Base-by-base conservation (phyloP, 1,140 invertebrate genomes). In the Calosoma granatense region DNA sequence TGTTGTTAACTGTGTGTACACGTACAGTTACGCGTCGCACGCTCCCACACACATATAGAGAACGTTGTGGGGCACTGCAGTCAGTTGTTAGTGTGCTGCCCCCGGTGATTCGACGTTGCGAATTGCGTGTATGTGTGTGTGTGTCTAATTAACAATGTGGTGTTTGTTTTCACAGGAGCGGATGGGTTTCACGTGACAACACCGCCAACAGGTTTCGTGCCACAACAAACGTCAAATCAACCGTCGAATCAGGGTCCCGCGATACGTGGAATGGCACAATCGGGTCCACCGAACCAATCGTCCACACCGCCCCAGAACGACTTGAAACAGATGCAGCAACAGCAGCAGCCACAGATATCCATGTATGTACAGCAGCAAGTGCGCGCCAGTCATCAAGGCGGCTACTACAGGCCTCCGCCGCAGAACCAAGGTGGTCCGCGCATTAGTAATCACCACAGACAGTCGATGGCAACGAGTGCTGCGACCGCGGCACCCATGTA, bases 261-360 rank as follows among this genome's bases (percentile, higher is more conserved):
- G 39, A 53, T 69, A 51, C 63, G 68, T 59, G 63, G 19, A 41
- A 63, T 65, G 60, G 59, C 63, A 55, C 64, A 62, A 47, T 61
- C 67, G 11, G 65, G 61, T 30, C 70, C 69, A 43, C 70, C 70
- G 17, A 72, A 65, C 56, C 69, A 72, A 60, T 56, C 70, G 14
- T 69, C 70, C 2, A 70, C 70, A 20, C 70, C 70, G 23, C 69
- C 70, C 21, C 70, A 66, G 47, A 61, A 58, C 41, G 70, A 72
- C 47, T 22, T 72, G 26, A 72, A 72, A 61, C 56, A 70, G 41
- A 57, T 60, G 15, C 65, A 64, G 56, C 56, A 47, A 53, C 66
- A 62, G 57, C 56, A 60, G 15, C 55, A 60, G 60, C 62, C 55
- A 54, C 43, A 54, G 56, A 41, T 55, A 58, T 55, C 43, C 51